Conservation (phyloP, 2,888 invertebrate species). For the Aromia moschata region DNA sequence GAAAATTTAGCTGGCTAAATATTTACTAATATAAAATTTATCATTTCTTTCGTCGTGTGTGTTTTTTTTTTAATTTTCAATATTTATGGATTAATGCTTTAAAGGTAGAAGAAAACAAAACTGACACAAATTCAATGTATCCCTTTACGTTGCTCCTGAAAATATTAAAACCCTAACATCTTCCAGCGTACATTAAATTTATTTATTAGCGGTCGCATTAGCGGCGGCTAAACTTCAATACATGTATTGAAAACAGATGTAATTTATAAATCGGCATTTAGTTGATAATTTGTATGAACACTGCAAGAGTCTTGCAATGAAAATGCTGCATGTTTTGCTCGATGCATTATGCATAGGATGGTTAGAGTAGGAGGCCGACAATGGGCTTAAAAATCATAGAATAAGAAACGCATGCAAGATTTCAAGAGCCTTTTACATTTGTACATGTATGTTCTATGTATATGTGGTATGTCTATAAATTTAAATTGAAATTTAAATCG, state of each 20-base stretch:
- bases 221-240: slow-evolving; percentile 40
- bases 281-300: slow-evolving; percentile 49
- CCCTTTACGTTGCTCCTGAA: no score
- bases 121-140: no score
- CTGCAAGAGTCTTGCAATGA: slow-evolving; percentile 40
- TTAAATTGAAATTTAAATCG: slow-evolving; percentile 31
- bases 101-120: no score
- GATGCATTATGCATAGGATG: slow-evolving; percentile 44
- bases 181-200: no score
- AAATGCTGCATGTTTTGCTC: slow-evolving; percentile 42
- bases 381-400: slow-evolving; percentile 39
- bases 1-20: no score
- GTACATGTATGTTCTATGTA: slow-evolving; percentile 28
- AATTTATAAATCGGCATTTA: slow-evolving; percentile 49
- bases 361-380: slow-evolving; percentile 46
- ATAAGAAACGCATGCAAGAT: slow-evolving; percentile 38
- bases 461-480: slow-evolving; percentile 32
- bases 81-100: no score
- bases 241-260: slow-evolving; percentile 43
- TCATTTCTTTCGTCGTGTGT: no score
- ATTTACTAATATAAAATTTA: no score
- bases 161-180: no score
- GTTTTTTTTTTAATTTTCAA: no score
- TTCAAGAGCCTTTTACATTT: slow-evolving; percentile 39
- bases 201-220: slow-evolving; percentile 39